These are phyloP conservation scores for Magallana ariakensis DNA, from an alignment of 1,140 invertebrate species.

Conservation along the genomic window DNA sequence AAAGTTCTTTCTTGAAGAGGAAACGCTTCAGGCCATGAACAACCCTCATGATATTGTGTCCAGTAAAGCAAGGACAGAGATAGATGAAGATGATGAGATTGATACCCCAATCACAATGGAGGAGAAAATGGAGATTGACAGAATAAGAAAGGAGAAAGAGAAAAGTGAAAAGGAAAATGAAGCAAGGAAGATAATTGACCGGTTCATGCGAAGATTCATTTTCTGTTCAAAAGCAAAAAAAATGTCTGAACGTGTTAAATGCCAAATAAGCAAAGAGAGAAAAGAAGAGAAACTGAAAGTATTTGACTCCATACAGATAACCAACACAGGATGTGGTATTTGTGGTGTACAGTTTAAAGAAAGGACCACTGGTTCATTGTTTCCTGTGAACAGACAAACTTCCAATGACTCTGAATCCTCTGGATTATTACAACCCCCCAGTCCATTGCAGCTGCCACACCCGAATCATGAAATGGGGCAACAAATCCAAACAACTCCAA, in stretches of 20 bases:
- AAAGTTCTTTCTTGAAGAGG: neutral
- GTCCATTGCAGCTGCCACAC: neutral
- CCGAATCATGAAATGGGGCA: no score
- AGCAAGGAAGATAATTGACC: conserved; percentile 49
- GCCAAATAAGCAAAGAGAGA: conserved; percentile 30
- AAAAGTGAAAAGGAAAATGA: conserved; percentile 46
- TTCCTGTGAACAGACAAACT: neutral
- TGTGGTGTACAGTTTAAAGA: conserved; percentile 40
- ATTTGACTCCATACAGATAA: conserved; percentile 33
- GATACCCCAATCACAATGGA: neutral
- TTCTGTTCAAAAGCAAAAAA: conserved; percentile 41
- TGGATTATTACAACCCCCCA: neutral
- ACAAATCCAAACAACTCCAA: neutral
- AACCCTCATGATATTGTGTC: conserved; percentile 27
- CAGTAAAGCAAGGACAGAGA: neutral
- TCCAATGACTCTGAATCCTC: neutral
- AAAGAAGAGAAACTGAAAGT: neutral
- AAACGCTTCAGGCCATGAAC: conserved; percentile 3
- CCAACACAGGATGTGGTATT: conserved; percentile 44
- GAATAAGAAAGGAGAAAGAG: conserved; percentile 52
- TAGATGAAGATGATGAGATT: conserved; percentile 44
- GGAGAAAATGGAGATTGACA: conserved; percentile 55
- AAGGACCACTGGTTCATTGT: neutral
- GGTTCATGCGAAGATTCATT: conserved; percentile 45
- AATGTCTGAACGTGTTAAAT: conserved; percentile 12